Percentiles rank a stretch among this genome's conserved stretches.
phyloP scores from a whole-genome alignment of 2,797 vertebrate species.

The Dermochelys coriacea region DNA sequence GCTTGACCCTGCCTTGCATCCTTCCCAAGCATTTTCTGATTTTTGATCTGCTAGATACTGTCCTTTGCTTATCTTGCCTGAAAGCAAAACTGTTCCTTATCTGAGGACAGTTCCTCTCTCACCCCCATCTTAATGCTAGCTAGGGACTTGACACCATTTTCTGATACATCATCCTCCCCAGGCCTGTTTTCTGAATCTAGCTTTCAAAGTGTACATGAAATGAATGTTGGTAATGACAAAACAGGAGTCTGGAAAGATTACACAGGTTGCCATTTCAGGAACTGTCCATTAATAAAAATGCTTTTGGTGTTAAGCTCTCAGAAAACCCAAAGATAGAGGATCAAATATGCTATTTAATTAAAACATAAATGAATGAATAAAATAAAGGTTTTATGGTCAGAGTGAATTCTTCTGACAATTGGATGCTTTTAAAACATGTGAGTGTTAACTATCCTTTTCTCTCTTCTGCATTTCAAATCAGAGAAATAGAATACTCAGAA shows the following conservation, averaged over 20 bases:
- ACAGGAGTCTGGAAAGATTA: not conserved
- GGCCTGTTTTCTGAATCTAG: not conserved
- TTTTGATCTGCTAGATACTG: accelerated
- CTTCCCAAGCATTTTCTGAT: not conserved
- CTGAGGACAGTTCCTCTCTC: accelerated
- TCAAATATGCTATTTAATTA: not conserved
- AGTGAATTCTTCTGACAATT: not conserved
- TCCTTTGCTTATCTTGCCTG: not conserved
- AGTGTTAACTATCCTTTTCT: not conserved
- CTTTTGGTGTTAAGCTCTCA: not conserved
- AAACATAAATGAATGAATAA: not conserved
- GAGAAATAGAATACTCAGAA: not conserved
- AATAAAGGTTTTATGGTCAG: not conserved
- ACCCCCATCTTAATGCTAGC: not conserved
- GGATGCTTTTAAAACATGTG: not conserved
- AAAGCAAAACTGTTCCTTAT: not conserved
- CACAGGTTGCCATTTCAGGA: not conserved
- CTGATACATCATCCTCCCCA: not conserved
- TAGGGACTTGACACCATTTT: not conserved
- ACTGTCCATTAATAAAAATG: not conserved
- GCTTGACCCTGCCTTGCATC: not conserved
- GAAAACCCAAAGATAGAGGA: not conserved
- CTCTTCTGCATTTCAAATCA: not conserved
- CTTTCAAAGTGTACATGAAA: not conserved
- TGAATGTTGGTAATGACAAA: not conserved